These are phyloP conservation scores for Melieria crassipennis DNA, from an alignment of 2,888 invertebrate species.

Conservation along the genomic window DNA sequence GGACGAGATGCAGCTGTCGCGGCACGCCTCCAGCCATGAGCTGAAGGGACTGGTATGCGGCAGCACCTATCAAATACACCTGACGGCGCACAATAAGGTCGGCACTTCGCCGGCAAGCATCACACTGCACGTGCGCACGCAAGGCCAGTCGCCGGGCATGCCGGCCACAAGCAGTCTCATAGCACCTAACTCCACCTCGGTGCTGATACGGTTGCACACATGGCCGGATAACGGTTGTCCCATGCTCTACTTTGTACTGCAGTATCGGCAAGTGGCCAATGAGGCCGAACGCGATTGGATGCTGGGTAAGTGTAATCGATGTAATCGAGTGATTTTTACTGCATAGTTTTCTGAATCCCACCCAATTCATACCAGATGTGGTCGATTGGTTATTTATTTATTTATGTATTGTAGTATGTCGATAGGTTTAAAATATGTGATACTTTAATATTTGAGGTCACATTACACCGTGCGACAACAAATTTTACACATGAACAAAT, in stretches of 20 bases:
- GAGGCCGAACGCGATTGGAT: slow-evolving; percentile 75
- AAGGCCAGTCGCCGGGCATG: slow-evolving; percentile 77
- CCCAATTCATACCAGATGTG: too few species aligned
- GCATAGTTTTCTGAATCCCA: too few species aligned
- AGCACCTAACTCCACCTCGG: slow-evolving; percentile 77
- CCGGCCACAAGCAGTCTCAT: slow-evolving; percentile 73
- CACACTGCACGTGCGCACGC: slow-evolving; percentile 75
- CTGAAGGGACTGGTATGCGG: slow-evolving; percentile 77
- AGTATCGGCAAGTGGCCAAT: slow-evolving; percentile 70
- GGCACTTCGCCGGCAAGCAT: slow-evolving; percentile 77
- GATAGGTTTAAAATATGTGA: too few species aligned
- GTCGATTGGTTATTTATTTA: too few species aligned
- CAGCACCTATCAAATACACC: slow-evolving; percentile 76
- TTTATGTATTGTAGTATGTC: too few species aligned
- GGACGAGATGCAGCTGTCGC: slow-evolving; percentile 73
- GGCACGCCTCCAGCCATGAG: slow-evolving; percentile 75
- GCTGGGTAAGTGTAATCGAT: slow-evolving; percentile 67
- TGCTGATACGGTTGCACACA: slow-evolving; percentile 73
- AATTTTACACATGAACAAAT: too few species aligned
- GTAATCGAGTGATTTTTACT: neutral
- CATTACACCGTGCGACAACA: too few species aligned
- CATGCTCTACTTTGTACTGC: slow-evolving; percentile 75
- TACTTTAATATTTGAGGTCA: too few species aligned
- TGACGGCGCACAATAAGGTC: slow-evolving; percentile 77
- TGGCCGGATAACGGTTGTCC: slow-evolving; percentile 82